Base-by-base conservation (phyloP, 92 coral and sea anemone genomes). In the Metridium senile region DNA sequence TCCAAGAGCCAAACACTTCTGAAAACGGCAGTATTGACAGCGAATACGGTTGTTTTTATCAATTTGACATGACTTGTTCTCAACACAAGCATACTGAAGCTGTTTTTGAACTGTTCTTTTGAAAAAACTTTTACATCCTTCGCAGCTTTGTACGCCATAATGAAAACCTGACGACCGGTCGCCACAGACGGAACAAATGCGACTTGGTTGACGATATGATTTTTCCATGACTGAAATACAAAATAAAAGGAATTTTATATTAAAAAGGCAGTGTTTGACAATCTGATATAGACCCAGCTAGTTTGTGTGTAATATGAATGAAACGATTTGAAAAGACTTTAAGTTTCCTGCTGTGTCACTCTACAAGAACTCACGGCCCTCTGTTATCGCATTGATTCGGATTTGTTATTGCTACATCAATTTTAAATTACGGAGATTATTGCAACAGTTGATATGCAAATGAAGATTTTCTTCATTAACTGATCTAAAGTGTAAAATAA, bases 131-230 rank as follows among this genome's bases (percentile, higher is more conserved):
- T 92, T 92, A 70, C 97, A 92, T 19, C 97, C 97, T 47, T 92
- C 97, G 22, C 97, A 92, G 80, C 97, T 92, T 74, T 92, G 97
- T 17, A 92, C 97, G 20, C 97, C 97, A 72, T 92, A 92, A 56
- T 92, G 97, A 83, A 92, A 92, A 1, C 97, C 97, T 11, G 97
- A 92, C 3, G 97, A 92, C 21, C 97, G 88, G 74, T 92, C 97
- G 21, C 97, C 97, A 45, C 97, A 92, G 32, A 92, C 90, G 0
- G 93, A 89, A 66, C 97, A 92, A 29, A 89, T 86, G 0, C 99
- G 96, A 23, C 68, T 33, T 0, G 86, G 30, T 0, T 64, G 61
- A 11, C 63, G 13, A 33, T 61, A 86, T 19, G 75, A 10, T 47
- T 85, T 85, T 49, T 85, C 89, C 89, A 85, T 85, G 17, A 1